phyloP scores from a whole-genome alignment of 2,113 vertebrate genomes.

The Tapirus terrestris region DNA sequence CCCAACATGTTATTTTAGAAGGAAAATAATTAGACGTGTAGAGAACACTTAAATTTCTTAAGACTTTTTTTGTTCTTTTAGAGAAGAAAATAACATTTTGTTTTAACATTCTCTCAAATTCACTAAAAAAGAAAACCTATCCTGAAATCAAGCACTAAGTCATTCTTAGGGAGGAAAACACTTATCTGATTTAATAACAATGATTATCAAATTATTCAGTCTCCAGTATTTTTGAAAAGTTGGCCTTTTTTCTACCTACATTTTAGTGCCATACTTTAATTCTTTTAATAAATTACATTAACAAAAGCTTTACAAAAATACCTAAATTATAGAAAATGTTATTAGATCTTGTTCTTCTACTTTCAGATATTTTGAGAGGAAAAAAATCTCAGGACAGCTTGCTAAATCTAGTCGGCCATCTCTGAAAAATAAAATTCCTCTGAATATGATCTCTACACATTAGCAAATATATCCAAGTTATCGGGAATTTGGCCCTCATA shows the following conservation, averaged over 20 bases:
- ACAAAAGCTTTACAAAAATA: slow-evolving; percentile 50
- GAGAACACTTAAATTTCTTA: background rate
- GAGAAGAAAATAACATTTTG: background rate
- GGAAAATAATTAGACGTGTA: slow-evolving; percentile 35
- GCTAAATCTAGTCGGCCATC: background rate
- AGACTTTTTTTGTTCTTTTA: slow-evolving; percentile 23
- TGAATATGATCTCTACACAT: background rate
- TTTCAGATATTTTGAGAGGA: background rate
- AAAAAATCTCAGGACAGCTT: background rate
- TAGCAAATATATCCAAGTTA: background rate
- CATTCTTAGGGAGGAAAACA: background rate
- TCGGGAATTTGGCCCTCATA: background rate
- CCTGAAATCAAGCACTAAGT: slow-evolving; percentile 35
- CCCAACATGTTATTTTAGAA: background rate
- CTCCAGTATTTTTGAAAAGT: slow-evolving; percentile 46
- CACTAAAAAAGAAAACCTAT: background rate
- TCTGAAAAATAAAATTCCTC: background rate
- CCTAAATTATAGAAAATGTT: background rate
- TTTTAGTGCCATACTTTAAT: background rate
- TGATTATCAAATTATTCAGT: slow-evolving; percentile 50
- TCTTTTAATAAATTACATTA: slow-evolving; percentile 49
- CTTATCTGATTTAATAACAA: slow-evolving; percentile 14
- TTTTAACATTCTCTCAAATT: background rate
- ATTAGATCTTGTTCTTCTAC: background rate
- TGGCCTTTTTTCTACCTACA: background rate